phyloP scores from a whole-genome alignment of 2,888 invertebrate species.

The Monochamus alternatus region DNA sequence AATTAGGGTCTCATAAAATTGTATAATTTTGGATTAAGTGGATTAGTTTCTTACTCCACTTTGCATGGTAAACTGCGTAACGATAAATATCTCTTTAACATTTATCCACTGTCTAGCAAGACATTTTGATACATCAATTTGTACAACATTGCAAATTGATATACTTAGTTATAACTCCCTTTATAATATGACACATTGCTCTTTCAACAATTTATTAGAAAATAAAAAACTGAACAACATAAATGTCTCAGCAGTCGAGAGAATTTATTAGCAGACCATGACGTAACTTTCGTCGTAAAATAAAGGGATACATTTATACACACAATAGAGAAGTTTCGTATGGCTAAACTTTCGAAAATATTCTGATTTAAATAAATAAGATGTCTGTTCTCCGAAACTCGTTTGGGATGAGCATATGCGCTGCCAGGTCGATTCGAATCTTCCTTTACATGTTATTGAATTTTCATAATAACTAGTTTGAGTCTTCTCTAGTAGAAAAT shows the following conservation, averaged over 20 bases:
- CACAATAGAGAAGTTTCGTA: slow-evolving; percentile 17
- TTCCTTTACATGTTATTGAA: slow-evolving; percentile 44
- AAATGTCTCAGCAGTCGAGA: neutral
- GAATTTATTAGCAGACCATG: slow-evolving; percentile 1
- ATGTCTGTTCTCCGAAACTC: slow-evolving; percentile 27
- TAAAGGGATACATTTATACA: slow-evolving; percentile 14
- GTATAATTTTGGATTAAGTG: too few relatives aligned
- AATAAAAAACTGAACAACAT: neutral
- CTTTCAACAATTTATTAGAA: too few relatives aligned
- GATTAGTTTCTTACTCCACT: too few relatives aligned
- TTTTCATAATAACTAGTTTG: slow-evolving; percentile 45
- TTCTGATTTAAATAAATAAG: slow-evolving; percentile 24
- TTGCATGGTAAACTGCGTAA: too few relatives aligned
- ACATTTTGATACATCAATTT: too few relatives aligned
- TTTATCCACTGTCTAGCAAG: too few relatives aligned
- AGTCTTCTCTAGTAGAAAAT: slow-evolving; percentile 37
- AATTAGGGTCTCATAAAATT: too few relatives aligned
- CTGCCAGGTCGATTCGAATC: slow-evolving; percentile 34
- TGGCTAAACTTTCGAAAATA: slow-evolving; percentile 27
- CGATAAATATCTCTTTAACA: too few relatives aligned
- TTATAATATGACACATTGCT: too few relatives aligned
- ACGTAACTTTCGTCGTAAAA: slow-evolving; percentile 5
- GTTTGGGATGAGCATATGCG: slow-evolving; percentile 41
- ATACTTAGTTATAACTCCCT: too few relatives aligned
- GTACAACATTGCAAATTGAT: too few relatives aligned